phyloP scores from a whole-genome alignment of 1,140 invertebrate genomes.

The Hesperophylax magnus region DNA sequence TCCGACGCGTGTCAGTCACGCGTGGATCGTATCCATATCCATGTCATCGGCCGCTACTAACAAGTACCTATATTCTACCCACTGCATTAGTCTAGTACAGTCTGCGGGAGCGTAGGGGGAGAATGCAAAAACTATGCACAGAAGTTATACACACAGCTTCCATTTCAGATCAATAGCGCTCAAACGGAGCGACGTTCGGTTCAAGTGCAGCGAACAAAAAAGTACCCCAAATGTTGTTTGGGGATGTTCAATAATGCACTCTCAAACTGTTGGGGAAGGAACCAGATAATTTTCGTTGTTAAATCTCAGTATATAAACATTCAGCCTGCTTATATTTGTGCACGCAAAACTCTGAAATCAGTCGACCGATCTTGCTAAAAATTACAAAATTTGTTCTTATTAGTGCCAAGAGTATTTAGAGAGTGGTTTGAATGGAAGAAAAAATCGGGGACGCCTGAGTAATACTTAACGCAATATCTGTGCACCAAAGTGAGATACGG shows the following conservation, averaged over 20 bases:
- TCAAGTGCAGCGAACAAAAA: conserved; percentile 43
- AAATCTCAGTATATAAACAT: no score
- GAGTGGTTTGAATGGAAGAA: no score
- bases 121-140: conserved; percentile 18
- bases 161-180: conserved; percentile 43
- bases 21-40: neutral
- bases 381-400: no score
- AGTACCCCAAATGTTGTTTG: conserved; percentile 1
- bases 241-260: neutral
- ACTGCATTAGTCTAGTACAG: no score
- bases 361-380: no score
- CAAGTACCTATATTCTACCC: no score
- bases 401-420: no score
- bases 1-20: conserved; percentile 4
- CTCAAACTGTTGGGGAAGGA: neutral
- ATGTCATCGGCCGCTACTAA: neutral
- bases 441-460: no score
- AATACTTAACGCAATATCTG: no score
- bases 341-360: no score
- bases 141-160: conserved; percentile 1
- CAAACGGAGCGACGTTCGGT: conserved; percentile 6
- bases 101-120: neutral
- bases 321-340: no score
- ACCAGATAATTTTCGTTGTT: neutral
- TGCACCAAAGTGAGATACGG: no score